Evolutionary conservation across 2,797 vertebrate genomes (phyloP), one percentile per base, ranked within the genome.

Genomic region (Propithecus perrieri): DNA sequence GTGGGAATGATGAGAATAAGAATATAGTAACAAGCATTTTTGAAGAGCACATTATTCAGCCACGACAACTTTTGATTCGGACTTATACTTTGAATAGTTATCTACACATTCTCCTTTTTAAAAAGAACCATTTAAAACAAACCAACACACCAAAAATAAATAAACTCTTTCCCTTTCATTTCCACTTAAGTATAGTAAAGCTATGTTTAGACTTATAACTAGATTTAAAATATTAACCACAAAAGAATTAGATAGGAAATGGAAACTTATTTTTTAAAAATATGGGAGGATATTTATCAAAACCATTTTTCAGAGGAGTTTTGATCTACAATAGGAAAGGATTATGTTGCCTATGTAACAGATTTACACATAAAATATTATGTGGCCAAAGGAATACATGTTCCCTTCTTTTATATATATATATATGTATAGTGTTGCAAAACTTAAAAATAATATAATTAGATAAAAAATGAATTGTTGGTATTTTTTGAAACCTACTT

Each of bases 71-170:
- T 95, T 88, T 95, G 22, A 83, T 76, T 89, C 65, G 61, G 11
- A 26, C 12, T 95, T 81, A 80, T 26, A 48, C 69, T 97, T 94
- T 97, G 38, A 97, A 67, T 1, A 67, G 17, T 89, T 85, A 75
- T 91, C 46, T 91, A 92, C 91, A 95, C 71, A 95, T 91, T 92
- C 61, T 85, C 94, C 91, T 93, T 38, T 33, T 63, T 15, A 63
- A 33, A 59, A 92, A 96, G 80, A 61, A 93, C n/a, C 93, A 88
- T 75, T 94, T 81, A 96, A 97, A 97, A 97, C 55, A 97, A 96
- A 93, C 75, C 46, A 92, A 87, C 61, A 71, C 59, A 75, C n/a
- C 53, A 61, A 95, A 94, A 85, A 92, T 57, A 96, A 96, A 87
- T 67, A 93, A 84, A 83, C 35, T 4, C 7, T 53, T 89, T 71